phyloP scores from a whole-genome alignment of 2,113 vertebrate species.

The Lonchura striata region DNA sequence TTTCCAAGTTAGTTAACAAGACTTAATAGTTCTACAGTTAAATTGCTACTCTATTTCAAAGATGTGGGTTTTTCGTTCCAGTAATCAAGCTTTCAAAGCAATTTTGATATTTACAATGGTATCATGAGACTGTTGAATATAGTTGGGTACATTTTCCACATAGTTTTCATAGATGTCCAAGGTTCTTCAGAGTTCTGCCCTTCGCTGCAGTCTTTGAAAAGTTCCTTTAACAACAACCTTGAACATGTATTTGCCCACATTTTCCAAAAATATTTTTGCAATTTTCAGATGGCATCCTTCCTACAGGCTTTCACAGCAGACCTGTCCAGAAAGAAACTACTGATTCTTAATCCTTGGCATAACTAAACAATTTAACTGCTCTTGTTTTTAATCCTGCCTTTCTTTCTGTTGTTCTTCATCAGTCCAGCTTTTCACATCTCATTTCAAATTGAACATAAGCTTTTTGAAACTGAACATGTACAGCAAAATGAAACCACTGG shows the following conservation, averaged over 20 bases:
- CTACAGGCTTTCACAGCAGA: background rate
- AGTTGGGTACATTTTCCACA: background rate
- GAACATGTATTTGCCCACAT: accelerated
- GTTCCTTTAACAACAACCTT: background rate
- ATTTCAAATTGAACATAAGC: background rate
- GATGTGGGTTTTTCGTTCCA: background rate
- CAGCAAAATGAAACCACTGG: background rate
- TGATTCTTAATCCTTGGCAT: background rate
- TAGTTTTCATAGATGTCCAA: background rate
- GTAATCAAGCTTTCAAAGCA: background rate
- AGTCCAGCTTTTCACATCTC: background rate
- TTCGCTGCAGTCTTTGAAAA: background rate
- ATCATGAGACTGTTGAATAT: background rate
- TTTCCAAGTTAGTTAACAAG: background rate
- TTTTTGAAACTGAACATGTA: background rate
- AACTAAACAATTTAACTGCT: background rate
- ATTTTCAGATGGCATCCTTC: background rate
- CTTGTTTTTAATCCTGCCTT: background rate
- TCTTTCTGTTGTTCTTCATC: background rate
- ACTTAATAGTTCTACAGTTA: background rate
- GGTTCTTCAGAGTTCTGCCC: background rate
- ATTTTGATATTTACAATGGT: background rate
- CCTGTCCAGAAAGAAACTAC: background rate
- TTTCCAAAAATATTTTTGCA: background rate
- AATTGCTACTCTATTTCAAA: background rate